These are phyloP conservation scores for Trichomalopsis sarcophagae DNA, from an alignment of 1,140 invertebrate species.

Conservation along the genomic window DNA sequence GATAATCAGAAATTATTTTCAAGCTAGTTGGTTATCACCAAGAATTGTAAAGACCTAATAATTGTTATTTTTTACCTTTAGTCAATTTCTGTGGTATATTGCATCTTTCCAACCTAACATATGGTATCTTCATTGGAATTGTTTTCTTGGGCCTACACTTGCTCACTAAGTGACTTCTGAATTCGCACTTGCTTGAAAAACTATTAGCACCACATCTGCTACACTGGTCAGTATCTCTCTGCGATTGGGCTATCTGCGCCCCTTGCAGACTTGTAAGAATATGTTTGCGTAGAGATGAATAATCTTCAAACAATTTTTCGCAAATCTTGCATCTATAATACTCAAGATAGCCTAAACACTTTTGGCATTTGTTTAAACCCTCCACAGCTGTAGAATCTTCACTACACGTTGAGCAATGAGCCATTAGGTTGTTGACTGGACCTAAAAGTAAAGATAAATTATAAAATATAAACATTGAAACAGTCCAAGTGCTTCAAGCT, in stretches of 20 bases:
- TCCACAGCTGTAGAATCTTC: background rate
- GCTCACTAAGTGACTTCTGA: background rate
- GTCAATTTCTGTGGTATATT: background rate
- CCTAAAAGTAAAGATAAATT: background rate
- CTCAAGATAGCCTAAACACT: background rate
- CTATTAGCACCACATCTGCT: background rate
- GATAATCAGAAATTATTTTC: background rate
- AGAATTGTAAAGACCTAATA: background rate
- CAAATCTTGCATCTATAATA: background rate
- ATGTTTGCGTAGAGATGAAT: background rate
- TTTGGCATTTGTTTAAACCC: background rate
- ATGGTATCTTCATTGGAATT: background rate
- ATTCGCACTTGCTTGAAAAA: background rate
- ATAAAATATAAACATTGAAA: background rate
- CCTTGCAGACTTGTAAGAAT: background rate
- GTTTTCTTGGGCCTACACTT: background rate
- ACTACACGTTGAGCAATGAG: background rate
- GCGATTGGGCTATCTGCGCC: background rate
- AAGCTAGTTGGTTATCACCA: background rate
- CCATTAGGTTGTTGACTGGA: background rate
- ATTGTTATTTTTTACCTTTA: background rate
- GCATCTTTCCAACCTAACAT: background rate
- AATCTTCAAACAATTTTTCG: background rate
- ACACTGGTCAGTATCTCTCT: background rate
- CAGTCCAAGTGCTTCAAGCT: background rate